These are phyloP conservation scores for Ictidomys tridecemlineatus DNA, from an alignment of 2,113 vertebrate genomes.

Conservation along the genomic window DNA sequence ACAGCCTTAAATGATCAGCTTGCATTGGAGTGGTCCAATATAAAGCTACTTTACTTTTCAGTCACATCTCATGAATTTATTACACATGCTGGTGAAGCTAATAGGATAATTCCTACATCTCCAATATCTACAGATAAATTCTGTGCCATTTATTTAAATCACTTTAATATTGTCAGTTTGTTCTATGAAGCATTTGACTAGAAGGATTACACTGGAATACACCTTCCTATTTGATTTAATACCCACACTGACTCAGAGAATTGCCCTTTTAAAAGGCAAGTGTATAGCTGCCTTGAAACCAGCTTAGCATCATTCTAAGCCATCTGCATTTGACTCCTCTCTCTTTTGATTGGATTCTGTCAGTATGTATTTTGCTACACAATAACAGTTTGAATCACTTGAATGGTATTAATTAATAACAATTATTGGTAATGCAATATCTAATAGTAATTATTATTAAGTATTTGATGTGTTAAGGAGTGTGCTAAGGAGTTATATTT, in stretches of 20 bases:
- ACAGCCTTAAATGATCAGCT: neutral
- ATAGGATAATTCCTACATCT: neutral
- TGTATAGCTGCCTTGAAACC: neutral
- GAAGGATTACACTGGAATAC: neutral
- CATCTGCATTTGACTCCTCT: neutral
- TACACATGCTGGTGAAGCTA: neutral
- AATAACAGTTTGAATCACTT: neutral
- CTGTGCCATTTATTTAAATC: neutral
- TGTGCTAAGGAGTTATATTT: neutral
- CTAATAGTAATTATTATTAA: neutral
- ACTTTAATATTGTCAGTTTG: neutral
- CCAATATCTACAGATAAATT: neutral
- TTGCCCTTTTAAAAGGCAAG: neutral
- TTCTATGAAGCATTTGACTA: neutral
- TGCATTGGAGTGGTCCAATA: neutral
- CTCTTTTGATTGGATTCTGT: neutral
- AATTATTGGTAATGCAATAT: neutral
- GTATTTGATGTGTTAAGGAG: neutral
- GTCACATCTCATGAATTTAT: neutral
- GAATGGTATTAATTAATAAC: neutral
- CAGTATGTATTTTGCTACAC: neutral
- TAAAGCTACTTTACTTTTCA: conserved; percentile 15
- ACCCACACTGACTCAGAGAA: neutral
- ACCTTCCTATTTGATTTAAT: neutral
- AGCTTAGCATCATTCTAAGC: neutral